Base-by-base conservation (phyloP, 92 coral and sea anemone genomes). In the Palythoa heliodiscus region DNA sequence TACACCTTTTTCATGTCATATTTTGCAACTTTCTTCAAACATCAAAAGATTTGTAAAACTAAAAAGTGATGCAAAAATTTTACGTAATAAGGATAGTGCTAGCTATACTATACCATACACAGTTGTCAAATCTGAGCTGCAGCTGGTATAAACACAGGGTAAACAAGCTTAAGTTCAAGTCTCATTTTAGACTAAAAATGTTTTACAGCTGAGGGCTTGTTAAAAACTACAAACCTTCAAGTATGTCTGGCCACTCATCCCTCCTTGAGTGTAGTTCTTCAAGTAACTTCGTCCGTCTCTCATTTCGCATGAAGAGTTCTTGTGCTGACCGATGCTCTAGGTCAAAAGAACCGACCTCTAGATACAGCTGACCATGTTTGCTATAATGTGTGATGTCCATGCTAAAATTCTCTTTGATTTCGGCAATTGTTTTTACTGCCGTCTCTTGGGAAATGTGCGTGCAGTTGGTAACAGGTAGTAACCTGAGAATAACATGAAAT, bases 371-470 rank as follows among this genome's bases (percentile, higher is more conserved):
- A 5, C 99, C 99, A 60, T 96, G 95, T 43, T 95, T 91, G 63
- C 95, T 96, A 92, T 96, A 96, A 87, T 96, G 99, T 8, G 88
- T 89, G 39, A 96, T 95, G 76, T 96, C 99, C 82, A 95, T 93
- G 63, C 87, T 86, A 76, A 96, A 96, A 73, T 96, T 90, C 61
- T 87, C 97, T 60, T 92, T 89, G 61, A 96, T 94, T 54, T 88
- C 75, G 55, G 83, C 88, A 75, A 90, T 93, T 57, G 87, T 87
- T 82, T 84, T 68, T 13, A 48, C 23, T 20, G 96, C 93, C 63
- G 90, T 86, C 53, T 89, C 94, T 55, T 89, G 89, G 38, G 94
- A 89, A 23, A 95, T 88, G 53, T 96, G 99, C 1, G 90, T 95
- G 73, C 99, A 96, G 81, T 90, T 91, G 58, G 93, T 76, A 10